Evolutionary conservation across 2,888 invertebrate species (phyloP).

Genomic region (Tenodera sinensis): DNA sequence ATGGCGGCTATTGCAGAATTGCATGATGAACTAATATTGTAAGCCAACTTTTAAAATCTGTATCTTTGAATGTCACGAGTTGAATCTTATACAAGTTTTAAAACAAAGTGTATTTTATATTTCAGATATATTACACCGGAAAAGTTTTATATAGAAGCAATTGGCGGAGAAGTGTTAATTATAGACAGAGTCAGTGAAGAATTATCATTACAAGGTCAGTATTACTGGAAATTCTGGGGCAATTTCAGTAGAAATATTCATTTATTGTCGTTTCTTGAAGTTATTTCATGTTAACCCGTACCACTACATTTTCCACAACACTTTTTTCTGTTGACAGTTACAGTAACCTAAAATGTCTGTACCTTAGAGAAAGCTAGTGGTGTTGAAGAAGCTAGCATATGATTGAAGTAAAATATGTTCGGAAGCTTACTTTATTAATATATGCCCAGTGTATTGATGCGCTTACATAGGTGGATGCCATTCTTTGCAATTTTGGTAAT

Average conservation of each 20-base stretch:
- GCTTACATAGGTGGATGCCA: too few species aligned
- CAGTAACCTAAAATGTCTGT: neutral
- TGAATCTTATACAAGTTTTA: neutral
- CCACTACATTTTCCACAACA: slow-evolving; percentile 24
- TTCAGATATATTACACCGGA: slow-evolving; percentile 82
- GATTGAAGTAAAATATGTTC: too few species aligned
- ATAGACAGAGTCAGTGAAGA: slow-evolving; percentile 80
- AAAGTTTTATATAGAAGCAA: slow-evolving; percentile 83
- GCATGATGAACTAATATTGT: slow-evolving; percentile 28
- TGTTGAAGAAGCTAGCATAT: too few species aligned
- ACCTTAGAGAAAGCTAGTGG: too few species aligned
- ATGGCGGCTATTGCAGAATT: slow-evolving; percentile 28
- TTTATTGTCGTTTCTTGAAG: neutral
- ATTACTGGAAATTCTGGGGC: neutral
- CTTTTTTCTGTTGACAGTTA: too few species aligned
- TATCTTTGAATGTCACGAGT: neutral
- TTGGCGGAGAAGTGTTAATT: slow-evolving; percentile 69
- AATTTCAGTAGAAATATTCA: neutral
- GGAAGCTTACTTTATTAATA: too few species aligned
- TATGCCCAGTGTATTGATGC: too few species aligned
- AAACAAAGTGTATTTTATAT: slow-evolving; percentile 34
- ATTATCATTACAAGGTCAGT: slow-evolving; percentile 64
- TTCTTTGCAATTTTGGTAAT: too few species aligned
- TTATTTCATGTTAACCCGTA: too few species aligned
- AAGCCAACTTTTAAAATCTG: neutral